A percentile compares a stretch with the other conserved stretches of the same genome.
Evolutionary conservation across 2,113 vertebrate genomes (phyloP).

Genomic region (Hipposideros armiger): DNA sequence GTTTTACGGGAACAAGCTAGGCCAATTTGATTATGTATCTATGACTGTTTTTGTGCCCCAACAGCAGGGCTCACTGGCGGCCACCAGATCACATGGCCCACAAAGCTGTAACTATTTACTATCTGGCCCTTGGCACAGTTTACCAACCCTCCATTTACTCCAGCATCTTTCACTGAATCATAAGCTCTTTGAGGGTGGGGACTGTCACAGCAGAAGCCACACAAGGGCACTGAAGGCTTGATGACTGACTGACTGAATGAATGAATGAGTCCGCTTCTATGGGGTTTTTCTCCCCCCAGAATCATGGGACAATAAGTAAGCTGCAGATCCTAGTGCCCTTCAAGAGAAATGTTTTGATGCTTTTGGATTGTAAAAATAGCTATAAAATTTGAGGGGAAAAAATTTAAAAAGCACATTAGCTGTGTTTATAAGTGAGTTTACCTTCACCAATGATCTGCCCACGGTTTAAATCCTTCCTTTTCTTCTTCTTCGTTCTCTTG

Average conservation of each 20-base stretch:
- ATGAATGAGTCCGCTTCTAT: not conserved
- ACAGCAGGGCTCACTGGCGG: fast-evolving
- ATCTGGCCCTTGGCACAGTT: not conserved
- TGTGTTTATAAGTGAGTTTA: slow-evolving; percentile 79
- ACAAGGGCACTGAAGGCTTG: not conserved
- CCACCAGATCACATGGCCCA: not conserved
- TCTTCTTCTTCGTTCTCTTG: slow-evolving; percentile 94
- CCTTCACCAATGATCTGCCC: slow-evolving; percentile 96
- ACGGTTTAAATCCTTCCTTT: slow-evolving; percentile 88
- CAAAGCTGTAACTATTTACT: not conserved
- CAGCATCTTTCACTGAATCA: not conserved
- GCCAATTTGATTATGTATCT: not conserved
- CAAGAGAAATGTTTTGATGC: not conserved
- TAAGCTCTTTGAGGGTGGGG: not conserved
- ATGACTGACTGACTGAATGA: not conserved
- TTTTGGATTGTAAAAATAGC: not conserved
- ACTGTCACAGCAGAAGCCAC: not conserved
- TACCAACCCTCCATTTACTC: not conserved
- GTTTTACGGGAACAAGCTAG: not conserved
- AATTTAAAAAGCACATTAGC: not conserved
- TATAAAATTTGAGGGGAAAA: not conserved
- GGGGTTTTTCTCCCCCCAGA: not conserved
- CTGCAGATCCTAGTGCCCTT: not conserved
- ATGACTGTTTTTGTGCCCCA: not conserved
- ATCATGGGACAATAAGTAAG: not conserved